Percentiles rank a stretch among this genome's conserved stretches.
phyloP scores from a whole-genome alignment of 2,797 vertebrate species.

The Artibeus lituratus region DNA sequence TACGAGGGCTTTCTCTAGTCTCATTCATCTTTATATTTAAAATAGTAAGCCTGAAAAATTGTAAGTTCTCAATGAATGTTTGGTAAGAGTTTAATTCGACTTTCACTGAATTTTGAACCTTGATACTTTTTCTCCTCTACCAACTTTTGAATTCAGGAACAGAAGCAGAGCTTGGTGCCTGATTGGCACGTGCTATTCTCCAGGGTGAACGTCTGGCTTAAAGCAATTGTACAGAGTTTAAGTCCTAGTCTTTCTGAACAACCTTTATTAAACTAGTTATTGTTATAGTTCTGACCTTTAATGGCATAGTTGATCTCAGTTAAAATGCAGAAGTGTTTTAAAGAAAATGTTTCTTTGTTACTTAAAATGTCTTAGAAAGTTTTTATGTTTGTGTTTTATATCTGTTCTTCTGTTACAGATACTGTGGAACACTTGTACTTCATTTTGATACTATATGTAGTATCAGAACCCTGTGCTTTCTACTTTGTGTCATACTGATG shows the following conservation, averaged over 20 bases:
- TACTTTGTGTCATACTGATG: not conserved
- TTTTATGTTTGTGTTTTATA: not conserved
- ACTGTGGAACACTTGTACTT: not conserved
- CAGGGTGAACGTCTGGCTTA: not conserved
- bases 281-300: not conserved
- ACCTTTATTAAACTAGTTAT: not conserved
- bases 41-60: not conserved
- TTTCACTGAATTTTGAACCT: constrained; percentile 23
- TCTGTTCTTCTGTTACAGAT: constrained; percentile 9
- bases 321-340: constrained; percentile 19
- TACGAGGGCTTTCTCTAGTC: not conserved
- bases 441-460: not conserved
- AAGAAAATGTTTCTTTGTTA: not conserved
- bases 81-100: constrained; percentile 2
- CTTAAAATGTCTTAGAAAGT: constrained; percentile 9
- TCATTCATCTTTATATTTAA: not conserved
- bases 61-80: not conserved
- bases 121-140: not conserved
- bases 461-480: not conserved
- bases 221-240: not conserved
- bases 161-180: constrained; percentile 14
- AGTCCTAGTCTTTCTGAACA: not conserved
- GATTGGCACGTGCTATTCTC: not conserved
- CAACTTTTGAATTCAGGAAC: not conserved
- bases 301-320: not conserved